Evolutionary conservation across 2,888 invertebrate species (phyloP).

Genomic region (Leptogaster cylindrica): DNA sequence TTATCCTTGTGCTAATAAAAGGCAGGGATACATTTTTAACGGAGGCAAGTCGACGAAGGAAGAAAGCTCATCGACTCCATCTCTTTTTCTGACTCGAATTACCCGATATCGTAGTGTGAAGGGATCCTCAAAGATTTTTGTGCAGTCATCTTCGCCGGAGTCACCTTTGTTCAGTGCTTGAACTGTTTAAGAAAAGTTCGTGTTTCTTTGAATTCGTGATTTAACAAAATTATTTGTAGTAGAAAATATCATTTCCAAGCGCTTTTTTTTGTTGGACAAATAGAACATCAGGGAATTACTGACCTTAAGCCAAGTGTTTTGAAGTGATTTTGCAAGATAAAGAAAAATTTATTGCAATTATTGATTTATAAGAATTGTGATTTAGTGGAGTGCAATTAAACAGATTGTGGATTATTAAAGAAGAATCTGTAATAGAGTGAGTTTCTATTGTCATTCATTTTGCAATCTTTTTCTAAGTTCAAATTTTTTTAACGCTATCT

Average conservation of each 20-base stretch:
- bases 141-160: conserved; percentile 36
- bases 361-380: too few species aligned
- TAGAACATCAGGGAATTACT: neutral
- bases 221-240: conserved; percentile 12
- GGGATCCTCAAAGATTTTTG: conserved; percentile 38
- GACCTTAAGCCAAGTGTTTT: too few species aligned
- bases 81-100: conserved; percentile 39
- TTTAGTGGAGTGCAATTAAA: too few species aligned
- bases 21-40: conserved; percentile 3
- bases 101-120: conserved; percentile 30
- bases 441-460: too few species aligned
- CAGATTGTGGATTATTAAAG: too few species aligned
- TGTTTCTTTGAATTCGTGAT: conserved; percentile 28
- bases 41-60: conserved; percentile 1
- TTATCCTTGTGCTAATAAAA: neutral
- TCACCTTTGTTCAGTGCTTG: conserved; percentile 32
- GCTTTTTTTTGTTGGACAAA: neutral
- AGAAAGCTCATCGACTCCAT: conserved; percentile 38
- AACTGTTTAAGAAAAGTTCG: conserved; percentile 11
- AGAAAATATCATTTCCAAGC: conserved; percentile 1
- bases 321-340: too few species aligned
- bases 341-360: too few species aligned
- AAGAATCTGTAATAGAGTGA: too few species aligned
- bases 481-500: too few species aligned
- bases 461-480: too few species aligned